phyloP scores from a whole-genome alignment of 2,797 vertebrate genomes.

The Malurus leucopterus region DNA sequence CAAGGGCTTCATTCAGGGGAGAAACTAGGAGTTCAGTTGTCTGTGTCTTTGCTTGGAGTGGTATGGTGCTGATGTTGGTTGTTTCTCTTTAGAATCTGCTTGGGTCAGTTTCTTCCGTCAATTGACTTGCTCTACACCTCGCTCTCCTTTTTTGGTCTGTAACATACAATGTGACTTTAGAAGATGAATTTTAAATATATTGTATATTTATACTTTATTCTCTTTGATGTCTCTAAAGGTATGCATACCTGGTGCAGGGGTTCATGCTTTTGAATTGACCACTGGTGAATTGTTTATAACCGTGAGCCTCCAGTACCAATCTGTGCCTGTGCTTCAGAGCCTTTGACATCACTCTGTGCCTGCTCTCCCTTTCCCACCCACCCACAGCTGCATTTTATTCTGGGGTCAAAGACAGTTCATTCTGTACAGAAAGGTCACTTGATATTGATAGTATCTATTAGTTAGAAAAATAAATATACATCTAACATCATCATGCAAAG shows the following conservation, averaged over 20 bases:
- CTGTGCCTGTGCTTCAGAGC: neutral
- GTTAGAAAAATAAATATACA: neutral
- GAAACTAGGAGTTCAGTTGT: neutral
- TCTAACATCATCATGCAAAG: neutral
- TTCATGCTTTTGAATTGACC: neutral
- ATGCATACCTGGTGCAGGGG: fast-evolving
- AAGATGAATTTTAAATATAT: neutral
- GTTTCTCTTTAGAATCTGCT: neutral
- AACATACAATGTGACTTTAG: neutral
- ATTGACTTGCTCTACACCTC: neutral
- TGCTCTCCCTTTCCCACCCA: neutral
- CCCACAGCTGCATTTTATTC: neutral
- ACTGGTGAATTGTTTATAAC: neutral
- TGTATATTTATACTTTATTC: neutral
- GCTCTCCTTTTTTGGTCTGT: neutral
- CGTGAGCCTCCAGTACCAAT: neutral
- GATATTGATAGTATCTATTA: neutral
- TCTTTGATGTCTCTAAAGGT: neutral
- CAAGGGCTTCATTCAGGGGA: neutral
- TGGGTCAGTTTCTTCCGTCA: neutral
- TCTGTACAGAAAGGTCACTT: neutral
- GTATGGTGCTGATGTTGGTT: fast-evolving
- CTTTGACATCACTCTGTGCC: neutral
- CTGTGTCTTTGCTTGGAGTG: neutral
- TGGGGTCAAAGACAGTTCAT: neutral